These are phyloP conservation scores for Cepaea nemoralis DNA, from an alignment of 1,140 invertebrate species.

Conservation along the genomic window DNA sequence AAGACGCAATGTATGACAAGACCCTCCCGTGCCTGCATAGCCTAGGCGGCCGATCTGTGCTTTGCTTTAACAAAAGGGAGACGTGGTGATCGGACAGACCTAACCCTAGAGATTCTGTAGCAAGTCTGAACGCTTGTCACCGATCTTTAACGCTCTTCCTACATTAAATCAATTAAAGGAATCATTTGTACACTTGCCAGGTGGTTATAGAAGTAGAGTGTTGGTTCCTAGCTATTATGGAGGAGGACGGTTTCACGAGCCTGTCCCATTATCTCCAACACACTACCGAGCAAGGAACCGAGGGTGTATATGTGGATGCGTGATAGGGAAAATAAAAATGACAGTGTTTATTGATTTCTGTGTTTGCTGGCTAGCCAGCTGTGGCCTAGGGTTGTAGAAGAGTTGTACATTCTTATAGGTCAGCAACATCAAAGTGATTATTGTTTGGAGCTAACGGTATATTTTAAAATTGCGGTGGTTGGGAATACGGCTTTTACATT, in stretches of 20 bases:
- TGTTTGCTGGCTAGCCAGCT: neutral
- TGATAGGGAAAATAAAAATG: neutral
- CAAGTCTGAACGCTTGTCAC: neutral
- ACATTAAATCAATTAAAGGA: no score
- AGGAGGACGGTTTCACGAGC: no score
- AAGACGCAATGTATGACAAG: neutral
- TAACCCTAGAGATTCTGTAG: neutral
- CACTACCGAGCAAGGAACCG: neutral
- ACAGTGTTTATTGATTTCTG: constrained; percentile 1
- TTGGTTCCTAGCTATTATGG: no score
- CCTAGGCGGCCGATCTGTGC: constrained; percentile 1
- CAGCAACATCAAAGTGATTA: neutral
- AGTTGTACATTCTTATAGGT: neutral
- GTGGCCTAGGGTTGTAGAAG: neutral
- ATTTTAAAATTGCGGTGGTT: no score
- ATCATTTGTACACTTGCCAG: no score
- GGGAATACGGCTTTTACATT: no score
- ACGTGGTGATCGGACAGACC: neutral
- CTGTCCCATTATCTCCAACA: neutral
- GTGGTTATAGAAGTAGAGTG: no score
- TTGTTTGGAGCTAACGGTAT: neutral
- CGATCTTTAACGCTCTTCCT: no score
- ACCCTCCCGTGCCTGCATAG: neutral
- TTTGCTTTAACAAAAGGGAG: neutral
- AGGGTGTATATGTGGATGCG: neutral